Evolutionary conservation across 2,888 invertebrate genomes (phyloP), one percentile per base, ranked within the genome.

Genomic region (Furcula furcula): DNA sequence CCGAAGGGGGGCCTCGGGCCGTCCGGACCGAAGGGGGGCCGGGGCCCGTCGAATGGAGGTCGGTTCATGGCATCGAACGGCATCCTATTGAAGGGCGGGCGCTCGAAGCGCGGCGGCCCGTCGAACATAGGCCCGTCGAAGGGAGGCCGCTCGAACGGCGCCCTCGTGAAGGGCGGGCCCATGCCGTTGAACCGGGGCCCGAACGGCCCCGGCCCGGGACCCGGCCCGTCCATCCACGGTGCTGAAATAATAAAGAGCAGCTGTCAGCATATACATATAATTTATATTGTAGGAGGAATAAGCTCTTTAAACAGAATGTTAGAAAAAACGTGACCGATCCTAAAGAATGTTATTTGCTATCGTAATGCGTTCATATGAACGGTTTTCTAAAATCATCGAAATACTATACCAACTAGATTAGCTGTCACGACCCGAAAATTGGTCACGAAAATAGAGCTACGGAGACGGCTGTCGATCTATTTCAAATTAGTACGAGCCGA

Each of bases 121-220:
- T 73, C 67, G 34, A 67, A 67, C 35, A 55, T 36, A 2, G 69
- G 65, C 2, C 65, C 62, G 5, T 77, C 86, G 39, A 76, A 76
- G 0, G 77, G 78, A 0, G 77, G 76, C 7, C 76, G 71, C 6
- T 76, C 83, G 42, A 75, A 75, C 0, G 76, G 76, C 3, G 76
- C 76, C 18, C 77, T 33, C 23, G 40, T 55, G 40, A 58, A 58
- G 7, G 60, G 76, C 1, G 84, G 77, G 0, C 78, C 81, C 79
- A 75, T 84, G 39, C 86, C 88, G 59, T 85, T 87, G 53, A 87
- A 89, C 3, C 87, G 67, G 2, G 84, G 81, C 9, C 79, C 82
- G 42, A 80, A 83, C 1, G 79, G 76, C 0, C 67, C 69, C 35
- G 76, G 60, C 40, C 62, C 58, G 1, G 65, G 56, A 4, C 72